Evolutionary conservation across 1,140 invertebrate genomes (phyloP), one percentile per base, ranked within the genome.

Genomic region (Bombus picipes): DNA sequence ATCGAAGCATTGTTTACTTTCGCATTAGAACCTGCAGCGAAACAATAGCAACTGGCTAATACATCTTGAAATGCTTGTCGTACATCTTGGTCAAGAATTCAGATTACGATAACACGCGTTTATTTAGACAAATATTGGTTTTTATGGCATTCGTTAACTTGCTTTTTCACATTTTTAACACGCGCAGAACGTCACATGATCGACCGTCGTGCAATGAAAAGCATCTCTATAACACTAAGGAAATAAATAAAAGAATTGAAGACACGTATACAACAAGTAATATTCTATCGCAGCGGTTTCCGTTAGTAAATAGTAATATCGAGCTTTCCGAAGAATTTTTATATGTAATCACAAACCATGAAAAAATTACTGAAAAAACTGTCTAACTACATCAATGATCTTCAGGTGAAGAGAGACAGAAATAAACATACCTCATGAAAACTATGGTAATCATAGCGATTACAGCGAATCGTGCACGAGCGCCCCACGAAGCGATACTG

Each of bases 1-100:
- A 18, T 62, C 12, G 5, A 41, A 10, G 8, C 32, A 70, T 71
- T 84, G 75, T 84, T 84, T 84, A 84, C 82, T 70, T 75, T 82
- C 0, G 22, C 15, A 28, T 5, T 62, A 37, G 37, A 41, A 3
- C 1, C 15, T 22, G 28, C 32, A 72, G 22, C 13, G 10, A 41
- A 81, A 62, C 39, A 37, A 22, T 1, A 12, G 2, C 1, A 39
- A 47, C 66, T 22, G 12, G 3, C 59, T 28, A 62, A 68, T 37
- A 59, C 28, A 39, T 32, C 15, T n/a, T 12, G 28, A 53, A 53
- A 53, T 22, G n/a, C 47, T 53, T 22, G 47, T 53, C 47, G 47
- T 65, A 62, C 28, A 53, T 32, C 9, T 47, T 12, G 18, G 8
- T 65, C 43, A 15, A 25, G 25, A 53, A 53, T n/a, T 34, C n/a